Conservation (phyloP, 37 sponge, comb jelly and placozoan genomes). For the Spongilla lacustris region DNA sequence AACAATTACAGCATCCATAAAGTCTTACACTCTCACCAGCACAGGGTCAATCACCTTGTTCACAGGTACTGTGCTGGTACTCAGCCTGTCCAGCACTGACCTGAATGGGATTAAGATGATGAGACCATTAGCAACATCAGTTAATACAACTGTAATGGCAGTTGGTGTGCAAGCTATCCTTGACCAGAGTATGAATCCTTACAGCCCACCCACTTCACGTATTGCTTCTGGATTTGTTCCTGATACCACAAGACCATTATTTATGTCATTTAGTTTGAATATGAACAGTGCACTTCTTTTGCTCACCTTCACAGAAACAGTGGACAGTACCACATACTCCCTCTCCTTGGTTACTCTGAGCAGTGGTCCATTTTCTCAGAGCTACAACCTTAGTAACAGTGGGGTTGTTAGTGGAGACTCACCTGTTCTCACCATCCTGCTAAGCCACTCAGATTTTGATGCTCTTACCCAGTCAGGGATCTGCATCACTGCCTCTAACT, state of each 20-base stretch:
- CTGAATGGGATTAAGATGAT: slow-evolving; percentile 73
- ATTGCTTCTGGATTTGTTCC: slow-evolving; percentile 27
- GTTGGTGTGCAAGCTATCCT: slow-evolving; percentile 29
- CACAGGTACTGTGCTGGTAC: slow-evolving; percentile 16
- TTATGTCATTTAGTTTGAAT: slow-evolving; percentile 59
- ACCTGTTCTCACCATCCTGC: slow-evolving; percentile 32
- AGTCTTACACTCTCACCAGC: slow-evolving; percentile 46
- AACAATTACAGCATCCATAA: not conserved
- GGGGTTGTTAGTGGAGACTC: slow-evolving; percentile 40
- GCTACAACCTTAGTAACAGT: slow-evolving; percentile 32
- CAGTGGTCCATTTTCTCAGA: not conserved
- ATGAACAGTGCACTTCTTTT: slow-evolving; percentile 47
- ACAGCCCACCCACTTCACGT: slow-evolving; percentile 17
- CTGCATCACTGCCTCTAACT: slow-evolving; percentile 62
- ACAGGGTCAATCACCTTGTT: not conserved
- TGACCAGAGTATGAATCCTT: slow-evolving; percentile 70
- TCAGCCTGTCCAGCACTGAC: slow-evolving; percentile 64
- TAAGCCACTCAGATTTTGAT: slow-evolving; percentile 48
- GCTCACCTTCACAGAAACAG: slow-evolving; percentile 67
- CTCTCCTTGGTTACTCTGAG: slow-evolving; percentile 44
- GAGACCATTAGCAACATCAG: slow-evolving; percentile 63
- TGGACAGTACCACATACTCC: slow-evolving; percentile 36
- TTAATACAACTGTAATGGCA: slow-evolving; percentile 60
- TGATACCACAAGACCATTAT: slow-evolving; percentile 57
- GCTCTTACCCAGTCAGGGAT: slow-evolving; percentile 53